A percentile compares a stretch with the other conserved stretches of the same genome.
Conservation (phyloP, 2,113 vertebrate genomes). For the Entelurus aequoreus region DNA sequence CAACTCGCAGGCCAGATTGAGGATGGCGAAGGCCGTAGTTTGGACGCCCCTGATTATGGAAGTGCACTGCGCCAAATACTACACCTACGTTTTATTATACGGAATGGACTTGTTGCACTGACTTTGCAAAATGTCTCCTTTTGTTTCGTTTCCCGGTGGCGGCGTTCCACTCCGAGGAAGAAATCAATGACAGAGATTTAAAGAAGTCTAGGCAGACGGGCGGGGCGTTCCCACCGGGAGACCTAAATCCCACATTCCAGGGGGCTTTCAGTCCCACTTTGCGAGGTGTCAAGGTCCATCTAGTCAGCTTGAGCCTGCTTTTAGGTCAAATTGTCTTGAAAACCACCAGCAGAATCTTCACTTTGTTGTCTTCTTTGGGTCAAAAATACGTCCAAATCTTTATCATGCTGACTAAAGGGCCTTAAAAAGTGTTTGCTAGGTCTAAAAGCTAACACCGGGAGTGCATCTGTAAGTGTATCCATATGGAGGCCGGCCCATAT, state of each 20-base stretch:
- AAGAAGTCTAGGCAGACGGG: not conserved
- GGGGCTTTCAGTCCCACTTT: not conserved
- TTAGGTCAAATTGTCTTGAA: slow-evolving; percentile 14
- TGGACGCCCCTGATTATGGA: not conserved
- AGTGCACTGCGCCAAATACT: not conserved
- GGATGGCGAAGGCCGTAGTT: too few species aligned
- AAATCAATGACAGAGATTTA: too few species aligned
- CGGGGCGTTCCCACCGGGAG: too few species aligned
- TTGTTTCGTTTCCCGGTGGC: too few species aligned
- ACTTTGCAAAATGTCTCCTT: too few species aligned
- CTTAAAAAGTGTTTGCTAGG: too few species aligned
- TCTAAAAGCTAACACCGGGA: too few species aligned
- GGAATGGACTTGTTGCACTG: too few species aligned
- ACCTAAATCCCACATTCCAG: not conserved
- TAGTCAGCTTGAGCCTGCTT: slow-evolving; percentile 4
- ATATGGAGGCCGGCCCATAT: slow-evolving; percentile 3
- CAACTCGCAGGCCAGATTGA: too few species aligned
- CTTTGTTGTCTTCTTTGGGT: not conserved
- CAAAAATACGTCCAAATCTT: not conserved
- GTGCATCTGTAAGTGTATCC: not conserved
- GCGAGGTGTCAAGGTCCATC: slow-evolving; percentile 16
- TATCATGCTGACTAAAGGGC: not conserved
- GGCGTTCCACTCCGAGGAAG: too few species aligned
- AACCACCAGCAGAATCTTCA: not conserved
- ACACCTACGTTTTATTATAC: not conserved